Conservation (phyloP, 2,888 invertebrate species). For the Parasteatoda lunata region DNA sequence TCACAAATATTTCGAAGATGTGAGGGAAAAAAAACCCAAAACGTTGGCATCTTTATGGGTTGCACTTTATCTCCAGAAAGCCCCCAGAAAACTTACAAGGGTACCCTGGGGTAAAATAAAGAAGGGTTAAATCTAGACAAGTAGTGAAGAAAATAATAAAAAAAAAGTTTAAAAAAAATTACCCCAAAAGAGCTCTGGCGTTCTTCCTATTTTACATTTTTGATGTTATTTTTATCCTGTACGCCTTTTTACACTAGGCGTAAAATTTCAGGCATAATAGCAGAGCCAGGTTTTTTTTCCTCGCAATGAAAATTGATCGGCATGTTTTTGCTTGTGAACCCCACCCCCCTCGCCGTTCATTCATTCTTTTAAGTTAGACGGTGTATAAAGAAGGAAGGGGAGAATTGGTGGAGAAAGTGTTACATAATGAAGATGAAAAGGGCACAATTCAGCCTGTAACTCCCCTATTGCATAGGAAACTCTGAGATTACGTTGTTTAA, state of each 20-base stretch:
- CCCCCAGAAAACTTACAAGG: background rate
- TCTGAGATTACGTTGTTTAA: conserved; percentile 30
- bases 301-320: conserved; percentile 56
- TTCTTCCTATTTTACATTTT: conserved; percentile 35
- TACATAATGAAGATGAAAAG: conserved; percentile 57
- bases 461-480: conserved; percentile 2
- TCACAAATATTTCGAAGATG: background rate
- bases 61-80: conserved; percentile 17
- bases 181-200: conserved; percentile 14
- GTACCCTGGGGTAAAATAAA: conserved; percentile 25
- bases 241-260: conserved; percentile 3
- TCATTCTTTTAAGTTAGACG: no score
- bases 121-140: conserved; percentile 20
- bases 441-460: conserved; percentile 19
- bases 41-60: conserved; percentile 10
- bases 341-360: background rate
- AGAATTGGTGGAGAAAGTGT: conserved; percentile 20
- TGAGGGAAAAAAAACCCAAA: background rate
- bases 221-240: conserved; percentile 14
- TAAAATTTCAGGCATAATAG: conserved; percentile 16
- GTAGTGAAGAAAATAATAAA: conserved; percentile 4
- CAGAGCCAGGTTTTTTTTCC: background rate
- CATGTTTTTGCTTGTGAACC: conserved; percentile 8
- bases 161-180: background rate
- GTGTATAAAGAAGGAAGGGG: background rate